Conservation (phyloP, 30 jellyfish, hydroid and myxozoan species). For the Mastigias papua region DNA sequence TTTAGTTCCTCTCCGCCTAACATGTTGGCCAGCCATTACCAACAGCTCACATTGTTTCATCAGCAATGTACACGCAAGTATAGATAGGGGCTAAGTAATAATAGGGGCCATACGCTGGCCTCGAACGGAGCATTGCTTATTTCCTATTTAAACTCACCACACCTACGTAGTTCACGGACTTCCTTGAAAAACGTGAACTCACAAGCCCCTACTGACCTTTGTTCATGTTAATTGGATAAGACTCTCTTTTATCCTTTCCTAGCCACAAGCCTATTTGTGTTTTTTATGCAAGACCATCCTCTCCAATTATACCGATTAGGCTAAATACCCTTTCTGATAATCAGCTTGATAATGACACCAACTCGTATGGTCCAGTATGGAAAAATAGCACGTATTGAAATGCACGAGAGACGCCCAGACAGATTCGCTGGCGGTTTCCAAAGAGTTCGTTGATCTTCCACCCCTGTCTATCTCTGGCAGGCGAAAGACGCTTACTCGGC, state of each 20-base stretch:
- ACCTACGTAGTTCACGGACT: not conserved
- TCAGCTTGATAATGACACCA: not conserved
- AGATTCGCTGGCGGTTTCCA: not conserved
- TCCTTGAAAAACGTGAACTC: not conserved
- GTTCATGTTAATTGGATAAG: constrained; percentile 15
- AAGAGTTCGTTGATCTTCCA: not conserved
- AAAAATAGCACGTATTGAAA: not conserved
- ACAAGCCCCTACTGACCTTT: not conserved
- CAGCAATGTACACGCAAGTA: no score
- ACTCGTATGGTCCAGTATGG: not conserved
- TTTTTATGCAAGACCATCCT: not conserved
- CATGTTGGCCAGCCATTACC: no score
- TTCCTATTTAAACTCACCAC: not conserved
- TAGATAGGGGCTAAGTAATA: no score
- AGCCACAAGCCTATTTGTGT: not conserved
- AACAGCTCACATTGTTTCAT: no score
- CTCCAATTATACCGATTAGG: not conserved
- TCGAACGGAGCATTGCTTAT: not conserved
- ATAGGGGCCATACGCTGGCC: no score
- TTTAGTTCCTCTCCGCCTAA: no score
- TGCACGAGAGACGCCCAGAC: not conserved
- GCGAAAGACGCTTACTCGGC: not conserved
- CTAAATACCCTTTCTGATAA: not conserved
- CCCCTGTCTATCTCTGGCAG: not conserved
- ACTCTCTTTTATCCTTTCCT: not conserved